Evolutionary conservation across 37 sponge, comb jelly and placozoan species (phyloP).

Genomic region (Mnemiopsis leidyi): DNA sequence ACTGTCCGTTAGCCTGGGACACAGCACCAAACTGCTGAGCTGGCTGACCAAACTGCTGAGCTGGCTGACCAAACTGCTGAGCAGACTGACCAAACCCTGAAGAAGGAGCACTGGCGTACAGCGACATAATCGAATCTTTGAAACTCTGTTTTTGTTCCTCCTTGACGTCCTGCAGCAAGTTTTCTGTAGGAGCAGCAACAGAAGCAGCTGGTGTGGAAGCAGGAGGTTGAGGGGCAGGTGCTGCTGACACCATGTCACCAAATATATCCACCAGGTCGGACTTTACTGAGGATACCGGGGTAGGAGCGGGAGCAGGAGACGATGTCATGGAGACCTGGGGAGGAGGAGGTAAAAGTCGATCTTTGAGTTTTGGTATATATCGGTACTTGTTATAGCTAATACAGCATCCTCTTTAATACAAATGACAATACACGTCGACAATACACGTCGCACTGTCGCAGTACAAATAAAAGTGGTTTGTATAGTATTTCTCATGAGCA

Average conservation of each 20-base stretch:
- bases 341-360: too few relatives aligned
- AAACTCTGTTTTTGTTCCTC: conserved; percentile 38
- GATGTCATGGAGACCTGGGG: conserved; percentile 28
- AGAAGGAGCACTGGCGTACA: conserved; percentile 9
- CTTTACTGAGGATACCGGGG: background rate
- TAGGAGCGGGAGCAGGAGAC: conserved; percentile 39
- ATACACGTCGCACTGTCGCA: too few relatives aligned
- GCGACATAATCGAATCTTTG: conserved; percentile 61
- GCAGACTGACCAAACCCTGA: background rate
- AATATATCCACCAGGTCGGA: conserved; percentile 44
- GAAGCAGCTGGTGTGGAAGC: background rate
- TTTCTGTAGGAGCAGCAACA: background rate
- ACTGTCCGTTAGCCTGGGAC: background rate
- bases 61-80: background rate
- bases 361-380: too few relatives aligned
- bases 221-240: conserved; percentile 12
- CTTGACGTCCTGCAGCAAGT: conserved; percentile 2
- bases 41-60: background rate
- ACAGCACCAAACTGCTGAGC: background rate
- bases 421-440: too few relatives aligned
- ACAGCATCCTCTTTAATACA: too few relatives aligned
- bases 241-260: conserved; percentile 60
- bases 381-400: too few relatives aligned
- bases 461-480: too few relatives aligned
- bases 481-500: too few relatives aligned